Base-by-base conservation (phyloP, 2,888 invertebrate genomes). In the Rhopalosiphum nymphaeae region DNA sequence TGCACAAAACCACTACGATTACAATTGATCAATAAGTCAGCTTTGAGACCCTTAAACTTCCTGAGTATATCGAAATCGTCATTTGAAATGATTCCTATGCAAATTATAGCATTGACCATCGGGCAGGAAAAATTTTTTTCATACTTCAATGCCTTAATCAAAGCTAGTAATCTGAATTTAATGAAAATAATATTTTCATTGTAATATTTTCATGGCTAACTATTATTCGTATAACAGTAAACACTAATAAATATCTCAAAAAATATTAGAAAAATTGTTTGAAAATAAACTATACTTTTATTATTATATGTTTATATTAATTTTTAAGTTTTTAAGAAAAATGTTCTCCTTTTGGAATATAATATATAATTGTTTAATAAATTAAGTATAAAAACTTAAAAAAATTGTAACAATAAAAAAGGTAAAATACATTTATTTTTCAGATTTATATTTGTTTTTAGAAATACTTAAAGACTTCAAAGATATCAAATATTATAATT, bases 81-180 rank as follows among this genome's bases (percentile, higher is more conserved):
- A 13, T 93, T 93, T 7, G 88, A 53, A 44, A n/a, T n/a, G 42
- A 93, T 93, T n/a, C 92, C 92, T n/a, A 93, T 56, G 56, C 92
- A 93, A 78, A 78, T 26, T 21, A 93, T 56, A 13, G 49, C 78
- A 53, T 89, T 89, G 3, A 78, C 29, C 89, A 89, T 93, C 1
- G 89, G 44, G 10, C 29, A 29, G 36, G 78, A 89, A 89, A 56
- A 93, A 56, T 44, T n/a, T 29, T 89, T 25, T 93, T 89, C 25
- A 7, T 42, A 78, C n/a, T 88, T 42, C 44, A 89, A 93, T n/a
- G 78, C 78, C 78, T 87, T 93, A 7, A 89, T 56, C 13, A 88
- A 44, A 89, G 78, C 53, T 11, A 93, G 2, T 44, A 93, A 56
- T 56, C 92, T 93, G n/a, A 2, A 46, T 25, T 3, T 21, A 78